A percentile compares a stretch with the other conserved stretches of the same genome.
phyloP scores from a whole-genome alignment of 1,140 invertebrate species.

The Drosophila nasuta region DNA sequence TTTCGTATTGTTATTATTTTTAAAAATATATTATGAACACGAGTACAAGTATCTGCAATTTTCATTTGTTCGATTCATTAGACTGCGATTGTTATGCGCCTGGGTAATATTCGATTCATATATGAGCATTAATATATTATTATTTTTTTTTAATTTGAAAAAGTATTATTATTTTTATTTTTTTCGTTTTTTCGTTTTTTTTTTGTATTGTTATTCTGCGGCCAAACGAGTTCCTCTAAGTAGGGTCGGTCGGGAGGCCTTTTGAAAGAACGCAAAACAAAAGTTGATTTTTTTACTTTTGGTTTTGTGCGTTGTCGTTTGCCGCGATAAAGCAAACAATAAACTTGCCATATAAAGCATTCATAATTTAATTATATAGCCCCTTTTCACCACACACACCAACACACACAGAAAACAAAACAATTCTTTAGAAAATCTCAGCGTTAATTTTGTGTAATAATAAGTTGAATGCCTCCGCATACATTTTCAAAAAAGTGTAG shows the following conservation, averaged over 20 bases:
- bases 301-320: conserved; percentile 53
- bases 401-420: conserved; percentile 1
- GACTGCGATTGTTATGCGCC: conserved; percentile 63
- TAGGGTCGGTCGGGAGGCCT: conserved; percentile 51
- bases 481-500: conserved; percentile 29
- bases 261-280: conserved; percentile 69
- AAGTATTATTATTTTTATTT: conserved; percentile 44
- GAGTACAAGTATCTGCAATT: conserved; percentile 37
- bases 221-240: conserved; percentile 64
- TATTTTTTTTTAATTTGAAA: conserved; percentile 1
- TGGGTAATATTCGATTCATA: conserved; percentile 65
- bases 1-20: conserved; percentile 56
- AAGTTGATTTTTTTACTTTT: conserved; percentile 35
- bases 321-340: conserved; percentile 70
- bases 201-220: conserved; percentile 48
- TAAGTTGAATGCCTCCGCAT: conserved; percentile 61
- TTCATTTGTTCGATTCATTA: conserved; percentile 71
- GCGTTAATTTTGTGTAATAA: conserved; percentile 75
- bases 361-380: conserved; percentile 82
- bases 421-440: conserved; percentile 73
- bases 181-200: background rate
- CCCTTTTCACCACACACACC: conserved; percentile 43
- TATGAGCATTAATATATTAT: conserved; percentile 9
- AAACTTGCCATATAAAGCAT: conserved; percentile 78
- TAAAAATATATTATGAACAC: conserved; percentile 54